Conservation (phyloP, 2,113 vertebrate genomes). For the Cyanistes caeruleus region DNA sequence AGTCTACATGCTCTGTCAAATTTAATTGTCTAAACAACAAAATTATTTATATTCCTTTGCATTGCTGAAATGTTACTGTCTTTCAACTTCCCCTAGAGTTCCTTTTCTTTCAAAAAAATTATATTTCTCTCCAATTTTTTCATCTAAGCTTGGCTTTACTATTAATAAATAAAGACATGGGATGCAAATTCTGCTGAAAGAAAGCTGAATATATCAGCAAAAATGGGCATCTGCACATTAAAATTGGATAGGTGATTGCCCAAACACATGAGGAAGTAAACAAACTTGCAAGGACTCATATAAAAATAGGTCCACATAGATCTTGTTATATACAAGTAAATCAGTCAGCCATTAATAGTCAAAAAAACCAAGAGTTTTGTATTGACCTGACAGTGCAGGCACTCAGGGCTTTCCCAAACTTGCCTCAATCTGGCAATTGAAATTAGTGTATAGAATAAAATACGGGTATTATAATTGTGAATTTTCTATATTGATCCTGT, state of each 20-base stretch:
- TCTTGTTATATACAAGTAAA: background rate
- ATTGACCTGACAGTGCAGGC: background rate
- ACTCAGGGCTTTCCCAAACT: background rate
- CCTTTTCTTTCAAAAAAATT: background rate
- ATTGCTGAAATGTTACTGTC: background rate
- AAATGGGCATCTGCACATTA: background rate
- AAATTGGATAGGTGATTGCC: background rate
- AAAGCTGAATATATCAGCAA: background rate
- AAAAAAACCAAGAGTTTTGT: background rate
- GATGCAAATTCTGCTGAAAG: background rate
- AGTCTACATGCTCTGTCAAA: background rate
- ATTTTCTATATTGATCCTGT: background rate
- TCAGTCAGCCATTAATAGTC: background rate
- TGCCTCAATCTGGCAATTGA: background rate
- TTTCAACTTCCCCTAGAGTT: background rate
- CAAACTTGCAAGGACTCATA: background rate
- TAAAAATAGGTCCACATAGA: background rate
- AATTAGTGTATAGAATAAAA: background rate
- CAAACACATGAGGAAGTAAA: background rate
- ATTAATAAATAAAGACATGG: background rate
- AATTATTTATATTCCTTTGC: background rate
- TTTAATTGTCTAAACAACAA: background rate
- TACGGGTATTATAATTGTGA: background rate
- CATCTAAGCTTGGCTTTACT: background rate
- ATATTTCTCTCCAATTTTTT: background rate